phyloP scores from a whole-genome alignment of 2,797 vertebrate genomes.

The Halcyon chelicuti region DNA sequence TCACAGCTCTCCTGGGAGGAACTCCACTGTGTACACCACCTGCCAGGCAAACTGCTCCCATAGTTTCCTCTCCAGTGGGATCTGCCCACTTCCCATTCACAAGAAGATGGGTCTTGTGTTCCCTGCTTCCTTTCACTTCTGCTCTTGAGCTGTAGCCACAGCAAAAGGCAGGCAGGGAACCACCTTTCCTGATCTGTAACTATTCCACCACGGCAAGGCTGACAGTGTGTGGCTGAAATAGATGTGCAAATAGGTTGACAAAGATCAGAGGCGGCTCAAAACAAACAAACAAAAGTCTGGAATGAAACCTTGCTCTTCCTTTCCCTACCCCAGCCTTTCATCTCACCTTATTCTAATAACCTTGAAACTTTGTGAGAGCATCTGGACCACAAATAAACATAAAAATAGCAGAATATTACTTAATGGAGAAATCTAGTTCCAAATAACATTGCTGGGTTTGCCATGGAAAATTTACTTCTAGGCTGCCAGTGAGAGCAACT shows the following conservation, averaged over 20 bases:
- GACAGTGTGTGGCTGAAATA: background rate
- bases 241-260: background rate
- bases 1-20: background rate
- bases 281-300: background rate
- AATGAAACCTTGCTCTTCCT: accelerated
- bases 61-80: background rate
- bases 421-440: background rate
- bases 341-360: background rate
- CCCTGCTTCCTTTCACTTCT: background rate
- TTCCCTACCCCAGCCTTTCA: background rate
- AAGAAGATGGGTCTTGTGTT: background rate
- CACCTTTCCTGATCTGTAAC: background rate
- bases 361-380: background rate
- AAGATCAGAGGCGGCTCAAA: background rate
- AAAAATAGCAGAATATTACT: background rate
- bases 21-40: background rate
- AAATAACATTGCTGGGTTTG: background rate
- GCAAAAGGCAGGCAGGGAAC: background rate
- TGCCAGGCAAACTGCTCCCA: background rate
- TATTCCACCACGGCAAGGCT: background rate
- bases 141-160: background rate
- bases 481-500: background rate
- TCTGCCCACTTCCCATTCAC: background rate
- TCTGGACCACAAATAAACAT: background rate
- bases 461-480: background rate